Conservation (phyloP, 1,140 invertebrate species). For the Heliconius nattereri region DNA sequence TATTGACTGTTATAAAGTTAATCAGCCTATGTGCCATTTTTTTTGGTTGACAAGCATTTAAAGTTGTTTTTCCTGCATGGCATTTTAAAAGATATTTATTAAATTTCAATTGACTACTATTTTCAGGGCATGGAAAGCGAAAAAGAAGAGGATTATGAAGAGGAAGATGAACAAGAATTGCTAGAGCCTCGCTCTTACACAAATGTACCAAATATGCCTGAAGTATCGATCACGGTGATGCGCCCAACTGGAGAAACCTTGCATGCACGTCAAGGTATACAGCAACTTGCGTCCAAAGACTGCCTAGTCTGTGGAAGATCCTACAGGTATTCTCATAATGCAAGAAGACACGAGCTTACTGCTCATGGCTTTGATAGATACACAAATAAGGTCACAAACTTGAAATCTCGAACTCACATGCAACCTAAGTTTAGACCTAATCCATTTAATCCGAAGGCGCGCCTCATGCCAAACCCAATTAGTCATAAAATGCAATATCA, state of each 20-base stretch:
- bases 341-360: conserved; percentile 75
- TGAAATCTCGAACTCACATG: conserved; percentile 57
- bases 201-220: conserved; percentile 63
- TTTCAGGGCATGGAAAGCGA: conserved; percentile 70
- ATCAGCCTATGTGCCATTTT: too few species aligned
- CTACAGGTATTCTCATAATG: conserved; percentile 79
- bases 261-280: conserved; percentile 71
- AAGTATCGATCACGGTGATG: conserved; percentile 76
- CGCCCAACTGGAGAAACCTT: conserved; percentile 68
- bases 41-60: too few species aligned
- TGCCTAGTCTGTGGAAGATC: conserved; percentile 77
- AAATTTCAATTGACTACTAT: background rate
- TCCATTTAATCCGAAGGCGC: conserved; percentile 76
- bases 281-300: conserved; percentile 77
- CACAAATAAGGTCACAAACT: conserved; percentile 73
- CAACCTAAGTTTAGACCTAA: conserved; percentile 76
- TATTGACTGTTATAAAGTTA: background rate
- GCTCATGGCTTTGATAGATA: conserved; percentile 78
- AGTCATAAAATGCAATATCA: conserved; percentile 73
- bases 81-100: background rate
- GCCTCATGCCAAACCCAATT: conserved; percentile 74
- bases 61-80: background rate
- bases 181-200: conserved; percentile 42
- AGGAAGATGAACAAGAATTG: conserved; percentile 51
- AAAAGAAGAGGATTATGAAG: conserved; percentile 69